Evolutionary conservation across 2,113 vertebrate species (phyloP), one percentile per base, ranked within the genome.

Genomic region (Nothocercus julius): DNA sequence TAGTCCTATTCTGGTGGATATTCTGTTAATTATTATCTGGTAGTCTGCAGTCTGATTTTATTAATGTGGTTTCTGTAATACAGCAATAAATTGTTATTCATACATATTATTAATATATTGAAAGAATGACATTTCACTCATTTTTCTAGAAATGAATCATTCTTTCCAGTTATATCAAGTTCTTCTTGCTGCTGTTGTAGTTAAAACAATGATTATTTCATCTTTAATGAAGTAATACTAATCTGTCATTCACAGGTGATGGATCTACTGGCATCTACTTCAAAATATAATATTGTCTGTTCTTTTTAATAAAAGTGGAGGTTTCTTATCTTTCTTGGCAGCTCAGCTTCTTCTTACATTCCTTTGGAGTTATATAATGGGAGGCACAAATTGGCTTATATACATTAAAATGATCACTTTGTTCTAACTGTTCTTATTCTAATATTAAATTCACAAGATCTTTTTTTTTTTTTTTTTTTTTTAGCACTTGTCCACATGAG

Each of bases 151-250:
- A 85, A 69, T 13, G 4, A 42, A 2, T 58, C 76, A 32, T 78
- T 69, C 30, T 54, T 83, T 70, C 40, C 42, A 69, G 3, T 68
- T 73, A 5, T 80, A 53, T 87, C 15, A 49, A 58, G 5, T 66
- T 85, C 34, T 89, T 92, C 25, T 51, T 70, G 7, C n/a, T 74
- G 36, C 32, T 85, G 89, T 85, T 92, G 12, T 67, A 67, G 36
- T 83, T 44, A 81, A 67, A 92, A 74, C 24, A 82, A 58, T 76
- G 7, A 64, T 85, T 79, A 69, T 16, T 63, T 81, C 14, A 8
- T 61, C 10, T 83, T 34, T 81, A 80, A 88, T 84, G 85, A 81
- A 86, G 34, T 80, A 88, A 83, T 88, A 90, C 49, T 92, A 67
- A 93, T 88, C 82, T 93, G 25, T 16, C 34, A n/a, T 85, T 96